Conservation (phyloP, 2,797 vertebrate species). For the Alcedo atthis region DNA sequence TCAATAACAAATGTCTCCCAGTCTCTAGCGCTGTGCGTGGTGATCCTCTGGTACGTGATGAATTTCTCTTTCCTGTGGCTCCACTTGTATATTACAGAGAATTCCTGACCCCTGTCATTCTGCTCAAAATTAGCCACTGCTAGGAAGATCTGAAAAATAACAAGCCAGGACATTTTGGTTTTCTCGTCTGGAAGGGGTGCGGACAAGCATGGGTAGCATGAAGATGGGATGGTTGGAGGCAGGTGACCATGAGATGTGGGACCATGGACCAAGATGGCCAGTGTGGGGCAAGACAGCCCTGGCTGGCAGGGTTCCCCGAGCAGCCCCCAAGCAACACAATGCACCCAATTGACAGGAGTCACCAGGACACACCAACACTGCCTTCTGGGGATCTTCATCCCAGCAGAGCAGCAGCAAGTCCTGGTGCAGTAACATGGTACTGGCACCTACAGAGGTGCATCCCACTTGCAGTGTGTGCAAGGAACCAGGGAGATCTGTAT, state of each 20-base stretch:
- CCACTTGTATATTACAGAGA: constrained; percentile 96
- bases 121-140: constrained; percentile 91
- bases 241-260: fast-evolving
- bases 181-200: not conserved
- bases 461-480: fast-evolving
- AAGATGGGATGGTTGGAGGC: not conserved
- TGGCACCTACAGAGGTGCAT: not conserved
- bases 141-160: constrained; percentile 85
- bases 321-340: not conserved
- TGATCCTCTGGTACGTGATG: constrained; percentile 85
- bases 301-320: not conserved
- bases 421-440: not conserved
- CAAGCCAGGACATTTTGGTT: not conserved
- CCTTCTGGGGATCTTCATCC: not conserved
- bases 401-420: not conserved
- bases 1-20: constrained; percentile 95
- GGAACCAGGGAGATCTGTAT: not conserved
- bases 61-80: constrained; percentile 87
- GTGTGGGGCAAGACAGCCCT: not conserved
- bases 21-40: constrained; percentile 92
- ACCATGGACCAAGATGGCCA: not conserved
- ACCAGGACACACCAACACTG: not conserved
- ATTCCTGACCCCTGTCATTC: constrained; percentile 78
- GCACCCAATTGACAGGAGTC: not conserved
- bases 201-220: fast-evolving